phyloP scores from a whole-genome alignment of 2,113 vertebrate genomes.

The Psammodynastes pulverulentus region DNA sequence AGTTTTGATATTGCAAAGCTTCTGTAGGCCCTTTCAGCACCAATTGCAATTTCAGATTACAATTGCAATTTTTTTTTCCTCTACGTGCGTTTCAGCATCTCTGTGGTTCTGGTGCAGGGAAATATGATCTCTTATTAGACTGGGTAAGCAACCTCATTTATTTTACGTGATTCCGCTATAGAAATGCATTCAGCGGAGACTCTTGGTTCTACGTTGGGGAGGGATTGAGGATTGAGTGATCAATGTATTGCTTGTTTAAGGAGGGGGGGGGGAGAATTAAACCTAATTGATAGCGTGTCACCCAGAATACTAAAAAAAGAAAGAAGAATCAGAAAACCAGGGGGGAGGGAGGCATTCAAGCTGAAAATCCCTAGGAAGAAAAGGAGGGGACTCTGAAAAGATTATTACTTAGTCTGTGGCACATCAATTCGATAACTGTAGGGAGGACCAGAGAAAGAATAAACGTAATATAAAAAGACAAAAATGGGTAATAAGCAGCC shows the following conservation, averaged over 20 bases:
- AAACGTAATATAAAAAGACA: slow-evolving; percentile 26
- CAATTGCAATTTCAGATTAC: slow-evolving; percentile 14
- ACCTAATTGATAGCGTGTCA: slow-evolving; percentile 40
- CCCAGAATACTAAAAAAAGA: not conserved
- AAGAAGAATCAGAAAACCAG: not conserved
- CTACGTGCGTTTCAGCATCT: slow-evolving; percentile 9
- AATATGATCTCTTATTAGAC: slow-evolving; percentile 21
- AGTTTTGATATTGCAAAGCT: slow-evolving; percentile 2
- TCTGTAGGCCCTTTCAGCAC: not conserved
- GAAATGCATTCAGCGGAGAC: slow-evolving; percentile 28
- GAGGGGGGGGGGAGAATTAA: not conserved
- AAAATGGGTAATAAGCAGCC: slow-evolving; percentile 13
- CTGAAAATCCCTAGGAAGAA: slow-evolving; percentile 36
- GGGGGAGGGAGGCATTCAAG: not conserved
- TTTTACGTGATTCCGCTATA: slow-evolving; percentile 17
- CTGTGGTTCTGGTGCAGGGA: slow-evolving; percentile 8
- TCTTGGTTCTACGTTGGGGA: not conserved
- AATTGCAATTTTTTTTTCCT: slow-evolving; percentile 9
- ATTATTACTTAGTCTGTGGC: slow-evolving; percentile 26
- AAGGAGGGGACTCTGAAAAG: not conserved
- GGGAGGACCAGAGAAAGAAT: not conserved
- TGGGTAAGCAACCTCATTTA: slow-evolving; percentile 35
- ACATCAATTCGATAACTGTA: not conserved
- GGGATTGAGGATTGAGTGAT: slow-evolving; percentile 26
- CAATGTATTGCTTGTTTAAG: slow-evolving; percentile 26